phyloP scores from a whole-genome alignment of 2,113 vertebrate species.

The Sylvia atricapilla region DNA sequence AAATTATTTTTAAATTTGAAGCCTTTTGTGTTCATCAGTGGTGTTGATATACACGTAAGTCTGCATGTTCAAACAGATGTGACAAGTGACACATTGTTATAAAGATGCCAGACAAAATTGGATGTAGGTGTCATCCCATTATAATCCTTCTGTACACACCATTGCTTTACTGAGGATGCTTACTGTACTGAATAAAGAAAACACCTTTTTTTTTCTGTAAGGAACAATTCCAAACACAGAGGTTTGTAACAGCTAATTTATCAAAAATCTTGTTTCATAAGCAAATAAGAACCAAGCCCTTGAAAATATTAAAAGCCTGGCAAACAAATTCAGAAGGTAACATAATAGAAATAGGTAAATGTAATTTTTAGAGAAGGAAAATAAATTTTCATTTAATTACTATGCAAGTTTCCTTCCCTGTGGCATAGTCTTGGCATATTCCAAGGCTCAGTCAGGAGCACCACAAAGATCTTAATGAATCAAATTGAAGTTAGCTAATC shows the following conservation, averaged over 20 bases:
- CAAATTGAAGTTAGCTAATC: background rate
- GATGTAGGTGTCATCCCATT: background rate
- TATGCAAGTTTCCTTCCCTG: background rate
- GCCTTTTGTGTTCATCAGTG: background rate
- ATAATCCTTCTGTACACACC: background rate
- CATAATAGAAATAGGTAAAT: background rate
- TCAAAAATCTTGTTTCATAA: background rate
- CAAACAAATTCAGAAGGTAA: background rate
- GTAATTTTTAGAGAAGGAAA: background rate
- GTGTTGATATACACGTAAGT: background rate
- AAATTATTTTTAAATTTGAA: background rate
- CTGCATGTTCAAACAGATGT: slow-evolving; percentile 23
- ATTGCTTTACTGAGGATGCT: background rate
- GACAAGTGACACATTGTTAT: background rate
- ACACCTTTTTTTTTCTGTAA: background rate
- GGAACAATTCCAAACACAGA: background rate
- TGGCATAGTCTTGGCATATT: background rate
- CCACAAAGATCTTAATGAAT: background rate
- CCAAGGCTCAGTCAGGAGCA: background rate
- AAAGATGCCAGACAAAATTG: background rate
- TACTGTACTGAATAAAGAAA: background rate
- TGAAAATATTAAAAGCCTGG: background rate
- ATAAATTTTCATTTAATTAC: background rate
- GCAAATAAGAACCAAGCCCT: background rate
- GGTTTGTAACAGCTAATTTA: background rate